Conservation (phyloP, 2,888 invertebrate genomes). For the Troilus luridus region DNA sequence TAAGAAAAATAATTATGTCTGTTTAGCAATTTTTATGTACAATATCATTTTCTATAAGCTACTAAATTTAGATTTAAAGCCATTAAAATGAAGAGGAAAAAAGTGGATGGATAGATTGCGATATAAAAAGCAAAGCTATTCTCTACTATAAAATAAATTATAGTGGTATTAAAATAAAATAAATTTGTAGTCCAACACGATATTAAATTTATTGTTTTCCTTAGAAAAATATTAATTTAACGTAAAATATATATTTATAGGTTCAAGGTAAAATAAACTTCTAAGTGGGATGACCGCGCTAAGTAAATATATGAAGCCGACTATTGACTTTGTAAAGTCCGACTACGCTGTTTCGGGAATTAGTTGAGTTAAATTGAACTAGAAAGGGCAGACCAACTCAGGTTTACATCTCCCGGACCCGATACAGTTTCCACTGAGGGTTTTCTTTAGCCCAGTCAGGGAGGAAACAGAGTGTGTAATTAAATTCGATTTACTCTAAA, state of each 20-base stretch:
- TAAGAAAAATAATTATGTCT: no score
- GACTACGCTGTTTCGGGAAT: neutral
- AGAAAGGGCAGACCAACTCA: neutral
- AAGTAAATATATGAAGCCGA: neutral
- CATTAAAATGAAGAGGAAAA: no score
- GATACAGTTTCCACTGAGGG: neutral
- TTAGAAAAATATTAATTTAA: no score
- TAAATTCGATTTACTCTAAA: slow-evolving; percentile 17
- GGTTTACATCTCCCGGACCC: neutral
- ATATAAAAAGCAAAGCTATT: no score
- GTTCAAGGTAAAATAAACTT: neutral
- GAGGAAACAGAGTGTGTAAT: neutral
- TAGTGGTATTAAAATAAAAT: no score
- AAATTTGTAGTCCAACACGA: no score
- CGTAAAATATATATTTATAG: neutral
- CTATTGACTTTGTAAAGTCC: neutral
- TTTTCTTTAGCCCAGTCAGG: neutral
- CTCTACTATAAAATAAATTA: no score
- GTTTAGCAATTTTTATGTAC: no score
- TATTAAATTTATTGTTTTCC: no score
- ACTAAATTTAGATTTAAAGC: no score
- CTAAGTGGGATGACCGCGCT: neutral
- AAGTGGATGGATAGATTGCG: no score
- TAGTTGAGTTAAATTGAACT: neutral
- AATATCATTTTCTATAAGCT: no score